These are phyloP conservation scores for Crotalus adamanteus DNA, from an alignment of 2,797 vertebrate genomes.

Conservation along the genomic window DNA sequence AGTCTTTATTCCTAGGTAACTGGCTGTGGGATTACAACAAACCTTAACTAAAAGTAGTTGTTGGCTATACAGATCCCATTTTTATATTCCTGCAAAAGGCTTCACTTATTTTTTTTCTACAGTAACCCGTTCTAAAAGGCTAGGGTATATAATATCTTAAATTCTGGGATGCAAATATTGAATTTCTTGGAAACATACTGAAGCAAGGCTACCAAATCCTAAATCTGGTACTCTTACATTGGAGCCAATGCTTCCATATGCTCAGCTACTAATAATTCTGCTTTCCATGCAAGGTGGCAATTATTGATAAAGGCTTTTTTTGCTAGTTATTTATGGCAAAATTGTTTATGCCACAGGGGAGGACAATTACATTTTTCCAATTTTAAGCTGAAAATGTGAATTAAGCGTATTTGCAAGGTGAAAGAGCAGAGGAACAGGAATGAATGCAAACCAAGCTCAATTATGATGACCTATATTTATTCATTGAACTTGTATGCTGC, in stretches of 20 bases:
- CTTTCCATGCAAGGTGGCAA: neutral
- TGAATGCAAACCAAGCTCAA: neutral
- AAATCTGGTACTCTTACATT: neutral
- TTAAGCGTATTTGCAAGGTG: neutral
- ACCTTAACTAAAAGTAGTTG: no score
- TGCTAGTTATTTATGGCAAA: neutral
- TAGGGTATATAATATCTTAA: neutral
- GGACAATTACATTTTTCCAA: neutral
- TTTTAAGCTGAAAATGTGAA: neutral
- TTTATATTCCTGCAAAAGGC: neutral
- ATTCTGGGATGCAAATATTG: neutral
- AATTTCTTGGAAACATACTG: neutral
- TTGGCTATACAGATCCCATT: neutral
- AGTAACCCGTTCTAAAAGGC: neutral
- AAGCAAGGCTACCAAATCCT: neutral
- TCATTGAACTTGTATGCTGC: neutral
- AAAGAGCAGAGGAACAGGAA: neutral
- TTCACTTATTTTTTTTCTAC: neutral
- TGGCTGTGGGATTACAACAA: neutral
- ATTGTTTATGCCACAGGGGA: neutral
- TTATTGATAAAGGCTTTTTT: neutral
- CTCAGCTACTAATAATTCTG: neutral
- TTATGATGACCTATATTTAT: neutral
- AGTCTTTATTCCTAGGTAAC: neutral
- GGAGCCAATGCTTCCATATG: neutral